These are phyloP conservation scores for Nomada flava DNA, from an alignment of 2,888 invertebrate species.

Conservation along the genomic window DNA sequence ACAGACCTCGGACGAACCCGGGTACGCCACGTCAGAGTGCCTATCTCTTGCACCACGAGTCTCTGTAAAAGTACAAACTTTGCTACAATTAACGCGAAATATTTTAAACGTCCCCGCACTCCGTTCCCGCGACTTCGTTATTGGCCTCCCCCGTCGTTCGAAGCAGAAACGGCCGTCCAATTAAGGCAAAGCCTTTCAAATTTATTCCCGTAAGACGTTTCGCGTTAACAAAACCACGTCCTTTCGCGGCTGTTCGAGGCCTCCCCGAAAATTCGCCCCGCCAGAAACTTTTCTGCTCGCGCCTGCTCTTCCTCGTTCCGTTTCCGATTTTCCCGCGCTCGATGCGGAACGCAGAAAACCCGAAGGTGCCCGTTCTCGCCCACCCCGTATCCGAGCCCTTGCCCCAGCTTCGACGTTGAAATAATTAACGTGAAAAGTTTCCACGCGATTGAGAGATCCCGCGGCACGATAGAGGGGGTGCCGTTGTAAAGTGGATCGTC, in stretches of 20 bases:
- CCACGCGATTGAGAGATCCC: constrained; percentile 61
- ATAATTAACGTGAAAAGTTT: constrained; percentile 74
- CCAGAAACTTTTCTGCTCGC: constrained; percentile 17
- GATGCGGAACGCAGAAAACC: constrained; percentile 27
- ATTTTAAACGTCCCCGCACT: constrained; percentile 36
- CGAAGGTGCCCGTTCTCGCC: neutral
- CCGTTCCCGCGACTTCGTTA: constrained; percentile 13
- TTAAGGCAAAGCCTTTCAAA: constrained; percentile 31
- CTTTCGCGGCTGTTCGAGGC: neutral
- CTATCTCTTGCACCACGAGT: constrained; percentile 30
- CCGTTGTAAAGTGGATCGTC: constrained; percentile 51
- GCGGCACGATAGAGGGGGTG: constrained; percentile 44
- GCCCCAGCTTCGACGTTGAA: constrained; percentile 47
- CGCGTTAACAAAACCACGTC: neutral
- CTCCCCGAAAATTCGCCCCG: constrained; percentile 11
- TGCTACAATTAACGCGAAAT: constrained; percentile 50
- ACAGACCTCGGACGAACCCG: constrained; percentile 16
- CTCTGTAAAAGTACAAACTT: constrained; percentile 26
- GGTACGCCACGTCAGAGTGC: neutral
- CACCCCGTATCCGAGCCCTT: neutral
- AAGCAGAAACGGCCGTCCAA: constrained; percentile 29
- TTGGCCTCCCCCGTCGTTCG: neutral
- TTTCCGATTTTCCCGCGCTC: constrained; percentile 46
- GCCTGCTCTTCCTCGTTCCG: constrained; percentile 25
- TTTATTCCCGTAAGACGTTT: constrained; percentile 21